A percentile compares a stretch with the other conserved stretches of the same genome.
phyloP scores from a whole-genome alignment of 2,888 invertebrate genomes.

The Brassicogethes aeneus region DNA sequence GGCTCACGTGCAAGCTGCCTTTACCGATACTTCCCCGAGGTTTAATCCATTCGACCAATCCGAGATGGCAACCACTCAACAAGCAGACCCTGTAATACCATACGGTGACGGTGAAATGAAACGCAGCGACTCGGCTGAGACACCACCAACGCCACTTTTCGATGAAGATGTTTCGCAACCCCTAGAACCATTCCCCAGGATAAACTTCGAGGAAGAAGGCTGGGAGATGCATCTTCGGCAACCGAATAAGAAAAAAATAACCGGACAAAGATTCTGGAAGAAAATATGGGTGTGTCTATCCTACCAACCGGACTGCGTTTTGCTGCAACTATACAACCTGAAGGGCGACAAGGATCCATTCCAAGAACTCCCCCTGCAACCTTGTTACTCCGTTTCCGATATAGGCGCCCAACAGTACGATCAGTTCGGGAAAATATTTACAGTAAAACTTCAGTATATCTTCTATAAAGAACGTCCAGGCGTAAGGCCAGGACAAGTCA shows the following conservation, averaged over 20 bases:
- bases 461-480: conserved; percentile 98
- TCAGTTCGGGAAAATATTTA: conserved; percentile 98
- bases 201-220: conserved; percentile 67
- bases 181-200: conserved; percentile 82
- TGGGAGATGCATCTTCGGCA: conserved; percentile 97
- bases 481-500: conserved; percentile 88
- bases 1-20: conserved; percentile 43
- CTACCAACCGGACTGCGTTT: conserved; percentile 71
- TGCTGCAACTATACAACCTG: conserved; percentile 77
- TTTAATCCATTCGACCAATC: conserved; percentile 72
- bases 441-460: conserved; percentile 91
- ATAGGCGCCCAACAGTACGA: conserved; percentile 96
- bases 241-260: conserved; percentile 94
- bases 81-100: conserved; percentile 32
- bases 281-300: conserved; percentile 80
- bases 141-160: conserved; percentile 86
- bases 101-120: conserved; percentile 36
- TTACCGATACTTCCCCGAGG: conserved; percentile 54
- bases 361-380: conserved; percentile 89
- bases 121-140: conserved; percentile 60
- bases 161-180: conserved; percentile 91
- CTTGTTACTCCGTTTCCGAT: conserved; percentile 92
- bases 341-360: conserved; percentile 84
- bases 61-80: conserved; percentile 32
- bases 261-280: conserved; percentile 93